Evolutionary conservation across 2,888 invertebrate species (phyloP).

Genomic region (Hololepta plana): DNA sequence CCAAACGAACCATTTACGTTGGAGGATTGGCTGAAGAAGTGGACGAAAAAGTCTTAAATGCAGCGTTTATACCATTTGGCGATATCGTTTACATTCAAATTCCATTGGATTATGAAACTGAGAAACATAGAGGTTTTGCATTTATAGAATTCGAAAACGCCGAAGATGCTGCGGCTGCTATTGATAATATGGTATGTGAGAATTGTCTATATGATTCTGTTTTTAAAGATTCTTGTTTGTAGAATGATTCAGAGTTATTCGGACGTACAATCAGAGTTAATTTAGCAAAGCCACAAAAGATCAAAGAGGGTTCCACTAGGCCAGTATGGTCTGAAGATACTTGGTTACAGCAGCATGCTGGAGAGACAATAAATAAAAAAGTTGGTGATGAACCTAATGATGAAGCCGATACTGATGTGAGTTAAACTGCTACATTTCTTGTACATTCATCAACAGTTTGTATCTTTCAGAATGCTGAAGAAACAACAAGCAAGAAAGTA

Average conservation of each 20-base stretch:
- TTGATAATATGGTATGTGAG: constrained; percentile 88
- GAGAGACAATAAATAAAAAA: constrained; percentile 51
- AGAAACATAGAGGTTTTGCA: constrained; percentile 96
- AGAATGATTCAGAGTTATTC: constrained; percentile 96
- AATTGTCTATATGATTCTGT: too few relatives aligned
- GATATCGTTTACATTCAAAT: constrained; percentile 97
- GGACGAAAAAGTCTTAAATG: constrained; percentile 85
- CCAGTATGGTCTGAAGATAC: constrained; percentile 97
- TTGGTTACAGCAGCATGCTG: constrained; percentile 97
- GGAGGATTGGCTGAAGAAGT: constrained; percentile 90
- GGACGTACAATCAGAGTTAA: constrained; percentile 93
- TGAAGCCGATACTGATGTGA: constrained; percentile 14
- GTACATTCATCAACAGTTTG: constrained; percentile 2
- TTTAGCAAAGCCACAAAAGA: constrained; percentile 89
- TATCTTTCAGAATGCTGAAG: constrained; percentile 10
- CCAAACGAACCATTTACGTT: constrained; percentile 69
- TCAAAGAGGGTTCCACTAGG: constrained; percentile 86
- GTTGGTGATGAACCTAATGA: constrained; percentile 25
- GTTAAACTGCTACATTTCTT: constrained; percentile 1
- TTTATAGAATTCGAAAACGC: constrained; percentile 95
- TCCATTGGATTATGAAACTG: constrained; percentile 93
- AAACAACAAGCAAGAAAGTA: constrained; percentile 26
- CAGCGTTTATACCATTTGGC: constrained; percentile 97
- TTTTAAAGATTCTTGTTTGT: constrained; percentile 9
- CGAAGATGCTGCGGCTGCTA: constrained; percentile 97